Evolutionary conservation across 2,113 vertebrate species (phyloP).

Genomic region (Gasterosteus nipponicus): DNA sequence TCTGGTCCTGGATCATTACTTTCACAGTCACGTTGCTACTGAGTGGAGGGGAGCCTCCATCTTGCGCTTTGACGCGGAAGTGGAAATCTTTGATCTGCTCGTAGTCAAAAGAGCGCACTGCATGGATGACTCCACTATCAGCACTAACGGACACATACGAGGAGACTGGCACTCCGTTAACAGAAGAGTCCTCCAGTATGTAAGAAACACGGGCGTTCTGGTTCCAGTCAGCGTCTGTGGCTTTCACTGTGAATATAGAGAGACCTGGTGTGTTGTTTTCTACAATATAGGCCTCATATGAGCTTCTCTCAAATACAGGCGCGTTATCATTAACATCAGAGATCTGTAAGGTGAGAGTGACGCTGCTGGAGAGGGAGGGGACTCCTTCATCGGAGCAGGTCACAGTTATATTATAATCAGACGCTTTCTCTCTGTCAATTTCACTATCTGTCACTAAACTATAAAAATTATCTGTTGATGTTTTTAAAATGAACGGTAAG

Average conservation of each 20-base stretch:
- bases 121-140: no score
- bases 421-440: conserved; percentile 30
- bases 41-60: background rate
- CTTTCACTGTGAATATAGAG: no score
- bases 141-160: conserved; percentile 4
- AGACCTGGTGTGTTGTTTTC: conserved; percentile 75
- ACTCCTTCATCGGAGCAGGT: conserved; percentile 12
- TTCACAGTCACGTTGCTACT: no score
- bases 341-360: no score
- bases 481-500: conserved; percentile 73
- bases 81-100: conserved; percentile 3
- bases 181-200: conserved; percentile 33
- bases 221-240: no score
- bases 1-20: no score
- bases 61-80: conserved; percentile 8
- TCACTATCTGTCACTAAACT: conserved; percentile 75
- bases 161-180: conserved; percentile 50
- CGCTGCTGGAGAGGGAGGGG: no score
- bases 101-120: background rate
- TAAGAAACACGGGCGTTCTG: no score
- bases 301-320: conserved; percentile 70
- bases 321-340: conserved; percentile 59
- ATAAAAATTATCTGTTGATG: conserved; percentile 77
- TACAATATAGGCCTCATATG: conserved; percentile 65
- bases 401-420: conserved; percentile 44